These are phyloP conservation scores for Pungitius pungitius DNA, from an alignment of 2,113 vertebrate genomes.

Conservation along the genomic window DNA sequence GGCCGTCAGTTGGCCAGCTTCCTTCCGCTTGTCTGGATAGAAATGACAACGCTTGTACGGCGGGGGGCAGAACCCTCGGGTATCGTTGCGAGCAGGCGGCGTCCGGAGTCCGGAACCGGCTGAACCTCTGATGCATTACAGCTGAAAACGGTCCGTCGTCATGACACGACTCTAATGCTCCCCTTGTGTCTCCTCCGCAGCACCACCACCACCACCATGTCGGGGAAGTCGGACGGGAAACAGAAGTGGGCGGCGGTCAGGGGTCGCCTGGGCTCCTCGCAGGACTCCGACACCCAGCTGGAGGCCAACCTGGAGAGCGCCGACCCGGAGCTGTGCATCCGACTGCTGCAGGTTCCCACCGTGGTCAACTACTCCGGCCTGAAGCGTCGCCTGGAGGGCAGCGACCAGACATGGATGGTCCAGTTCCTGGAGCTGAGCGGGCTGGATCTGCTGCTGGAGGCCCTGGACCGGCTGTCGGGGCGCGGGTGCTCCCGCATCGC, in stretches of 20 bases:
- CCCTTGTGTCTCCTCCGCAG: slow-evolving; percentile 20
- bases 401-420: slow-evolving; percentile 92
- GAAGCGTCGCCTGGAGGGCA: slow-evolving; percentile 91
- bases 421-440: slow-evolving; percentile 96
- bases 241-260: slow-evolving; percentile 92
- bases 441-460: slow-evolving; percentile 94
- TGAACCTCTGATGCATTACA: background rate
- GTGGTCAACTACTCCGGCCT: slow-evolving; percentile 97
- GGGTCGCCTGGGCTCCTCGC: slow-evolving; percentile 86
- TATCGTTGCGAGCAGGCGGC: background rate
- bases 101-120: slow-evolving; percentile 11
- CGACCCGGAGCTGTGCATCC: slow-evolving; percentile 94
- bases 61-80: background rate
- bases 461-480: slow-evolving; percentile 92
- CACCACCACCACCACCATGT: too few species aligned
- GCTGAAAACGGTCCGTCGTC: background rate
- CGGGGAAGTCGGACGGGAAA: slow-evolving; percentile 84
- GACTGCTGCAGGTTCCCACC: slow-evolving; percentile 92
- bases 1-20: slow-evolving; percentile 46
- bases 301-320: slow-evolving; percentile 97
- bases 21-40: slow-evolving; percentile 51
- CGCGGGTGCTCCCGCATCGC: slow-evolving; percentile 92
- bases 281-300: slow-evolving; percentile 85
- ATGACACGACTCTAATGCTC: slow-evolving; percentile 16
- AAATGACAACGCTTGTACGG: background rate